Evolutionary conservation across 2,888 invertebrate genomes (phyloP), one percentile per base, ranked within the genome.

Genomic region (Frankliniella intonsa): DNA sequence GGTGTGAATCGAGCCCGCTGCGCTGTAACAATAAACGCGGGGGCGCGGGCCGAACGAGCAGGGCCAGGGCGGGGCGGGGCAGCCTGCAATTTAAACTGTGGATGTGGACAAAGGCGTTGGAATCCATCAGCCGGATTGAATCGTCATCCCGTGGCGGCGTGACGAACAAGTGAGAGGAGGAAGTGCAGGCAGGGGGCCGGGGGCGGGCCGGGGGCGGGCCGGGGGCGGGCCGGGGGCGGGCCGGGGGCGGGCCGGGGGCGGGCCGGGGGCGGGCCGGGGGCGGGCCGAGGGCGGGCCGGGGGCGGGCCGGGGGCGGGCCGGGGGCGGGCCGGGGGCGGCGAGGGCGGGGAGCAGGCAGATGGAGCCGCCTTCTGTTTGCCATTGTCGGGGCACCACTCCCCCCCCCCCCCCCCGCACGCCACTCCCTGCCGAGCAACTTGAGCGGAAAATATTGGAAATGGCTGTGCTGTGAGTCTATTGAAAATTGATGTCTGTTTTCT

Each of bases 391-490:
- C 55, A 0, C 14, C 55, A 7, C 55, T 12, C 55, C 55, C 55
- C 55, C 17, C 55, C 3, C 55, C 55, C 17, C 55, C 3, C 55
- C 55, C 17, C 14, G 8, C 55, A 1, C 55, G 55, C 55, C 55
- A 55, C 55, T 19, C 5, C 55, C 55, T 19, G 19, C 55, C 17
- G 11, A 22, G 22, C 22, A 2, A 25, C 22, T 76, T 25, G 25
- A 76, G 69, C 25, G 69, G 69, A 76, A 76, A 8, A 76, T 76
- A 76, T 76, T 76, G 69, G 69, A 76, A 76, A 76, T 76, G 62
- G 62, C 55, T 17, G 55, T 17, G 55, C 14, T 55, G n/a, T 5
- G 69, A 76, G 69, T 25, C 69, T 25, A 76, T 76, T 76, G 69
- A 76, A 22, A 76, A 76, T 12, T 76, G 69, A 38, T 38, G 38